Evolutionary conservation across 2,113 vertebrate species (phyloP).

Genomic region (Seriola rivoliana): DNA sequence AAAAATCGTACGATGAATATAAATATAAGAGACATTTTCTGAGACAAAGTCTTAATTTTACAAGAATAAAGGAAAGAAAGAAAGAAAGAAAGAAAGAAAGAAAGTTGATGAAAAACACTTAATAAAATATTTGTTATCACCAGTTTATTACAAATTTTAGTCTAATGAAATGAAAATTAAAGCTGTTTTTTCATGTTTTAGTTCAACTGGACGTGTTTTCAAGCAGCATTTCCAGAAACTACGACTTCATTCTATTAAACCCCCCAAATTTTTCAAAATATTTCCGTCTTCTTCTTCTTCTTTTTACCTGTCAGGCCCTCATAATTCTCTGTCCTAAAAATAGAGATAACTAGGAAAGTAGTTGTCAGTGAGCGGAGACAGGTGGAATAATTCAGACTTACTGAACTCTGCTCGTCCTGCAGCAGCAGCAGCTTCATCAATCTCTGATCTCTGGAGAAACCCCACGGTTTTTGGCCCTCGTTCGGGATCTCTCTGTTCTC

Average conservation of each 20-base stretch:
- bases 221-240: not conserved
- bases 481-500: constrained; percentile 40
- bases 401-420: constrained; percentile 10
- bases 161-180: too few species aligned
- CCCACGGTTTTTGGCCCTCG: not conserved
- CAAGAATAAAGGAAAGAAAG: too few species aligned
- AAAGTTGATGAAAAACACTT: too few species aligned
- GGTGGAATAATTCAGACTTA: constrained; percentile 12
- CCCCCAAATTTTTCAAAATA: too few species aligned
- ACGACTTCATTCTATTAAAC: not conserved
- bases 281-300: not conserved
- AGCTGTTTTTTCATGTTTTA: too few species aligned
- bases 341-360: not conserved
- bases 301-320: not conserved
- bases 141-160: too few species aligned
- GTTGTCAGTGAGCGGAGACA: not conserved
- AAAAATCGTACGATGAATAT: too few species aligned
- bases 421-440: constrained; percentile 52
- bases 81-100: too few species aligned
- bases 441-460: constrained; percentile 51
- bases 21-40: too few species aligned
- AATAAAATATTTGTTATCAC: too few species aligned
- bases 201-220: not conserved
- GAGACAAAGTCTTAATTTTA: too few species aligned
- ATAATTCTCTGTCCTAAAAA: not conserved